phyloP scores from a whole-genome alignment of 2,888 invertebrate species.

The Scelioninae gen. 2 region DNA sequence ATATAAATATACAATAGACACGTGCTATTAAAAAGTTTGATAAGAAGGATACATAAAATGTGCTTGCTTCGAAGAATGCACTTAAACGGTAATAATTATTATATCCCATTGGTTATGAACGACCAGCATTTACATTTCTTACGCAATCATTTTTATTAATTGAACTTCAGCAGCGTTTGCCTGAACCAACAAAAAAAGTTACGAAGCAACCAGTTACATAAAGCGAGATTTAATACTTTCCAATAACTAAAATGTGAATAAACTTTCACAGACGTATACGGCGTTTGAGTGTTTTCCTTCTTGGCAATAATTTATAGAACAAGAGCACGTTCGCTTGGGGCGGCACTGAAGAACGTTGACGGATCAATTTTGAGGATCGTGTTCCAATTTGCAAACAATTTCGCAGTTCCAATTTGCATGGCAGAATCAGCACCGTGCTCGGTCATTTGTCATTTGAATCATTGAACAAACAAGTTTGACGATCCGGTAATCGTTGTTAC shows the following conservation, averaged over 20 bases:
- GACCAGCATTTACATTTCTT: conserved; percentile 5
- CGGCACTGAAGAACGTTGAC: conserved; percentile 33
- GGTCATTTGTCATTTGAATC: conserved; percentile 27
- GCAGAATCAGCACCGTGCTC: background rate
- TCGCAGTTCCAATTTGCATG: conserved; percentile 1
- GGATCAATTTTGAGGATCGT: too few species aligned
- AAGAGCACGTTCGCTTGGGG: conserved; percentile 26
- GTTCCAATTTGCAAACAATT: too few species aligned
- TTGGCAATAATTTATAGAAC: conserved; percentile 42
- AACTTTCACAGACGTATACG: conserved; percentile 52
- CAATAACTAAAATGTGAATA: conserved; percentile 53
- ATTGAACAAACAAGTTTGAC: conserved; percentile 12
- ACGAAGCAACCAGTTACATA: conserved; percentile 46
- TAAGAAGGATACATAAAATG: too few species aligned
- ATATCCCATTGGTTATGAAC: background rate
- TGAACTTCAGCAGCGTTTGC: conserved; percentile 15
- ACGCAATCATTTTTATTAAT: conserved; percentile 8
- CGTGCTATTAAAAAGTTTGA: too few species aligned
- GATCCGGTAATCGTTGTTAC: background rate
- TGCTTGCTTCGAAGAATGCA: too few species aligned
- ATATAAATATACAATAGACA: too few species aligned
- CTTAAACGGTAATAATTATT: conserved; percentile 1
- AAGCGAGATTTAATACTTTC: conserved; percentile 50
- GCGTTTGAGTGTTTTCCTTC: conserved; percentile 24
- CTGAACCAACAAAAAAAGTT: conserved; percentile 17